These are phyloP conservation scores for Ophthalmolycus amberensis DNA, from an alignment of 2,113 vertebrate genomes.

Conservation along the genomic window DNA sequence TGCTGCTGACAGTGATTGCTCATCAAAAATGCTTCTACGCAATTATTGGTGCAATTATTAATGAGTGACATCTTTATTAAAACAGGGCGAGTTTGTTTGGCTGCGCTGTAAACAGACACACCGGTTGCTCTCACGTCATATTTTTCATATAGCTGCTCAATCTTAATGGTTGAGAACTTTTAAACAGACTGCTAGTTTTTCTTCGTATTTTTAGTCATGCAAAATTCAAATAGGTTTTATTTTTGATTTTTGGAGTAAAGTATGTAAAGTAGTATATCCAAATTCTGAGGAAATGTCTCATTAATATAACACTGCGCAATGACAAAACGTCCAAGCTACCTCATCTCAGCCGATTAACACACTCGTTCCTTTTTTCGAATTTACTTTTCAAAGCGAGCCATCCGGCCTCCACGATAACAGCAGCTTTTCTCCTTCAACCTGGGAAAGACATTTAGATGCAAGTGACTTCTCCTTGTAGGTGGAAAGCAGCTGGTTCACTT, in stretches of 20 bases:
- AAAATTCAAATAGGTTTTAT: not conserved
- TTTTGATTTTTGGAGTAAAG: not conserved
- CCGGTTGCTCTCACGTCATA: not conserved
- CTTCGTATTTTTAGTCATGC: not conserved
- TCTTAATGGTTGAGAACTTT: not conserved
- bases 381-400: constrained; percentile 1
- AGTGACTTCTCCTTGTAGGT: not conserved
- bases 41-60: not conserved
- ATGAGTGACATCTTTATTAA: too few species aligned
- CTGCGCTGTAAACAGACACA: too few species aligned
- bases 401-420: not conserved
- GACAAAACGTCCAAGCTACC: not conserved
- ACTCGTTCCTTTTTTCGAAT: not conserved
- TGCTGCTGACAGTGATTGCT: not conserved
- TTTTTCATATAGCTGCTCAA: not conserved
- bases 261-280: not conserved
- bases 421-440: constrained; percentile 3
- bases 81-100: too few species aligned
- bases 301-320: not conserved
- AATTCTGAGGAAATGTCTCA: not conserved
- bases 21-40: not conserved
- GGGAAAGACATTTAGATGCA: not conserved
- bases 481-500: constrained; percentile 42
- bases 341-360: not conserved
- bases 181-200: not conserved